A percentile compares a stretch with the other conserved stretches of the same genome.
These are phyloP conservation scores for Wasmannia auropunctata DNA, from an alignment of 1,140 invertebrate species.

Conservation along the genomic window DNA sequence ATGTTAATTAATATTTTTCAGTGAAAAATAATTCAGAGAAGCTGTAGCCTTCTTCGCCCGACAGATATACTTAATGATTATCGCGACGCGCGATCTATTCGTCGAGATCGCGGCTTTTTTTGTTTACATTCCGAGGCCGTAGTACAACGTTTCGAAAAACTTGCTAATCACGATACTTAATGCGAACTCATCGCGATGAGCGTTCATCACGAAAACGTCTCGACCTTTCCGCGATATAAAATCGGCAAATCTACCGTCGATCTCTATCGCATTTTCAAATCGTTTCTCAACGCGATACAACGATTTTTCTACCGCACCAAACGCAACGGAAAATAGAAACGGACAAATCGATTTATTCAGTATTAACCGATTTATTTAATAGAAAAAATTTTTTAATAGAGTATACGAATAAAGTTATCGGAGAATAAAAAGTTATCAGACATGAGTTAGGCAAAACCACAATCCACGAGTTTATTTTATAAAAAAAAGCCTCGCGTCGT, in stretches of 20 bases:
- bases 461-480: neutral
- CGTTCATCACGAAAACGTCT: neutral
- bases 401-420: no score
- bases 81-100: neutral
- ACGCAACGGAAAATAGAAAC: neutral
- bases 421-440: neutral
- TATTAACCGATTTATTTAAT: neutral
- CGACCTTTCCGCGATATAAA: neutral
- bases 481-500: neutral
- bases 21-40: neutral
- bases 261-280: neutral
- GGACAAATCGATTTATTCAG: neutral
- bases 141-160: conserved; percentile 24
- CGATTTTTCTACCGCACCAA: no score
- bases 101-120: neutral
- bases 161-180: conserved; percentile 25
- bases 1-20: neutral
- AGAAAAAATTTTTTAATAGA: no score
- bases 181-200: neutral
- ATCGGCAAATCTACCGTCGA: neutral
- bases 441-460: neutral
- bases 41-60: no score
- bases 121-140: conserved; percentile 3
- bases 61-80: neutral
- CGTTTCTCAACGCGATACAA: neutral